Evolutionary conservation across 2,888 invertebrate genomes (phyloP).

Genomic region (Morpho achilles): DNA sequence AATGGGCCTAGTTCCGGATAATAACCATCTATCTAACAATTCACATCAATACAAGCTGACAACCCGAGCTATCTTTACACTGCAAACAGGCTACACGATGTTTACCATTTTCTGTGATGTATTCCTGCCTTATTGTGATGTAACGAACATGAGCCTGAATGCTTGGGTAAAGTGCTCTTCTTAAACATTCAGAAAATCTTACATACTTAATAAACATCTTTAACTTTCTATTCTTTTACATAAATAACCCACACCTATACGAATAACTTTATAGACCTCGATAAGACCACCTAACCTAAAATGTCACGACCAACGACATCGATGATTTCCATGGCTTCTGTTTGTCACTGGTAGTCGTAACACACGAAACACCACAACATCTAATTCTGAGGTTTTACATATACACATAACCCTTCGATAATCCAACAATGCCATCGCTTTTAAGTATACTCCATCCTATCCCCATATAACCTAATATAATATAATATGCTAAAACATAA

Average conservation of each 20-base stretch:
- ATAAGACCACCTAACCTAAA: conserved; percentile 58
- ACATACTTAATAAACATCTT: conserved; percentile 63
- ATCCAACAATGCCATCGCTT: conserved; percentile 68
- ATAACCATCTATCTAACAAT: conserved; percentile 64
- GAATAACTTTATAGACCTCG: conserved; percentile 58
- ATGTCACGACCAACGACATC: conserved; percentile 50
- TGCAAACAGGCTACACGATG: background rate
- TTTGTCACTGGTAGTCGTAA: conserved; percentile 51
- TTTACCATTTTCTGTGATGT: background rate
- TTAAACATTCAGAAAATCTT: conserved; percentile 66
- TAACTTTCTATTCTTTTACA: conserved; percentile 63
- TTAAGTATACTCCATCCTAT: conserved; percentile 64
- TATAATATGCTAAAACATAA: conserved; percentile 51
- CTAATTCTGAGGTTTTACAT: conserved; percentile 45
- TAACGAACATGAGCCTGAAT: conserved; percentile 4
- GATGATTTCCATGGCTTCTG: conserved; percentile 45
- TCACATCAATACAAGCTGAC: conserved; percentile 64
- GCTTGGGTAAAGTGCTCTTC: conserved; percentile 28
- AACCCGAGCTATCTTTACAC: conserved; percentile 37
- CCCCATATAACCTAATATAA: conserved; percentile 62
- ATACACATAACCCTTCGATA: conserved; percentile 60
- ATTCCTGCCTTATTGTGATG: background rate
- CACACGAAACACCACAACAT: conserved; percentile 56
- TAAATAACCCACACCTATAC: conserved; percentile 75
- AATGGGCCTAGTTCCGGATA: conserved; percentile 63